Evolutionary conservation across 1,140 invertebrate species (phyloP).

Genomic region (Eupristina koningsbergeri): DNA sequence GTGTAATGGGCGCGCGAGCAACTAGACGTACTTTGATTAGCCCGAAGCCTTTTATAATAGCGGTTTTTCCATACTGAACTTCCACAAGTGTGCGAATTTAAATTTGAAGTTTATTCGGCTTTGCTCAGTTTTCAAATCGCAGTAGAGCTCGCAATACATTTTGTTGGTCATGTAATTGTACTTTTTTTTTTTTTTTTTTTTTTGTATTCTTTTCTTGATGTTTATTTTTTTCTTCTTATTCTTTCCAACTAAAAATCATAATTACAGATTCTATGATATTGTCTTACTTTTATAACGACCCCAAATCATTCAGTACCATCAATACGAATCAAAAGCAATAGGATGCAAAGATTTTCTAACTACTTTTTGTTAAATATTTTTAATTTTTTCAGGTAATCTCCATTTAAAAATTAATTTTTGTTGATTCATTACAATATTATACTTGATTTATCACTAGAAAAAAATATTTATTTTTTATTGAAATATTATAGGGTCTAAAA

Average conservation of each 20-base stretch:
- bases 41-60: constrained; percentile 63
- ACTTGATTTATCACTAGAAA: no score
- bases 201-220: neutral
- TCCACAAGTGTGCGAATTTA: neutral
- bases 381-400: no score
- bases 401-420: no score
- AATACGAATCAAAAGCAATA: neutral
- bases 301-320: neutral
- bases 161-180: neutral
- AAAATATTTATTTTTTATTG: no score
- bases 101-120: neutral
- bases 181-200: neutral
- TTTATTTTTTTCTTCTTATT: neutral
- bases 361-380: no score
- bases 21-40: constrained; percentile 28
- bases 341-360: no score
- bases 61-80: constrained; percentile 50
- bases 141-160: neutral
- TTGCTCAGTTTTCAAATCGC: neutral
- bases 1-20: constrained; percentile 3
- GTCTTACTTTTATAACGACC: neutral
- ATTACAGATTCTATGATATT: neutral
- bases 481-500: no score
- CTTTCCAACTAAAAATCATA: neutral
- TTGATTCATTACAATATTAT: no score